These are phyloP conservation scores for Phenganax subtilis DNA, from an alignment of 92 coral and sea anemone genomes.

Conservation along the genomic window DNA sequence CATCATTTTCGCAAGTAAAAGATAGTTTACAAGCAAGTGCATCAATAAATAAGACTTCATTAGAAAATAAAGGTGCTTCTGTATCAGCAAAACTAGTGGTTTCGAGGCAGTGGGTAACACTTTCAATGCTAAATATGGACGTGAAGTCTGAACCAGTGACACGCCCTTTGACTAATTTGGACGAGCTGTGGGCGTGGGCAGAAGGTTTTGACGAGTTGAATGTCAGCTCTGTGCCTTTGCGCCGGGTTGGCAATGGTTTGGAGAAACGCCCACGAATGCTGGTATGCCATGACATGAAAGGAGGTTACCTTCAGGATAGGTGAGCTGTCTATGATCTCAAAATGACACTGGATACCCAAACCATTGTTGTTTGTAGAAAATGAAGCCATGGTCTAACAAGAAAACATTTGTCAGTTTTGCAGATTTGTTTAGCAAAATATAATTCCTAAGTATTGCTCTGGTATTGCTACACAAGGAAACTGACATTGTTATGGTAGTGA, in stretches of 20 bases:
- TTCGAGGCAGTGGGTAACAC: conserved; percentile 11
- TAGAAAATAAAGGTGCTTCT: not conserved
- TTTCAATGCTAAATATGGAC: conserved; percentile 14
- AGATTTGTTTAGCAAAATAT: not conserved
- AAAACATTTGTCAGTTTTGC: not conserved
- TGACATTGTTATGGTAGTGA: too few species aligned
- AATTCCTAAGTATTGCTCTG: too few species aligned
- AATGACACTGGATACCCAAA: not conserved
- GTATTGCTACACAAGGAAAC: too few species aligned
- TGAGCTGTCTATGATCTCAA: conserved; percentile 19
- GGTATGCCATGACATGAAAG: conserved; percentile 98
- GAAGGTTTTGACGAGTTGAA: conserved; percentile 87
- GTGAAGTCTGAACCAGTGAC: conserved; percentile 68
- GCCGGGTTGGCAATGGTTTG: conserved; percentile 34
- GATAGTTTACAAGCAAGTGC: not conserved
- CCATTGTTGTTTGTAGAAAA: not conserved
- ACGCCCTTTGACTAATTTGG: conserved; percentile 65
- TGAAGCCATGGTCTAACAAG: too few species aligned
- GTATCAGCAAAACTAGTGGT: not conserved
- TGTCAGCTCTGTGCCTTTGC: conserved; percentile 55
- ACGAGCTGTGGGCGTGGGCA: conserved; percentile 71
- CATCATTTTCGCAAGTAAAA: not conserved
- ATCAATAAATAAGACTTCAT: not conserved
- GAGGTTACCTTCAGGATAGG: conserved; percentile 95
- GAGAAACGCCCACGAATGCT: conserved; percentile 71